Percentiles rank a stretch among this genome's conserved stretches.
These are phyloP conservation scores for Pionites leucogaster DNA, from an alignment of 2,113 vertebrate species.

Conservation along the genomic window DNA sequence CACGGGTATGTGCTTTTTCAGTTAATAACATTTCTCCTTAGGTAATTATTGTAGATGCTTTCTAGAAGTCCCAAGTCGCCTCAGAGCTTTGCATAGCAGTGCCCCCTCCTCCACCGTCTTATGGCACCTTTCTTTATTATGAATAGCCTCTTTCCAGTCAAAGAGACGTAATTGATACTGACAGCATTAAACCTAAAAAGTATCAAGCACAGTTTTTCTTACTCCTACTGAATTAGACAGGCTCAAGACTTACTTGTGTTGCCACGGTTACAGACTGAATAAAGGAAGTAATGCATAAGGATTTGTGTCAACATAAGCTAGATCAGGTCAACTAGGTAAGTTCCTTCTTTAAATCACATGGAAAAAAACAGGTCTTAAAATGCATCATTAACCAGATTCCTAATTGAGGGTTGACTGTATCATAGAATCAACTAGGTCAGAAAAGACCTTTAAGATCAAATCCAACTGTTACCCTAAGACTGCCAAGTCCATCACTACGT, in stretches of 20 bases:
- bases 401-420: neutral
- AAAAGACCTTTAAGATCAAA: neutral
- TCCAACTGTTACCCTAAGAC: neutral
- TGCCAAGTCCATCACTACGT: neutral
- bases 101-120: neutral
- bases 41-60: neutral
- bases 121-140: neutral
- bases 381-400: neutral
- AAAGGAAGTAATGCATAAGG: constrained; percentile 3
- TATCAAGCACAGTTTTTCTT: neutral
- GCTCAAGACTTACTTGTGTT: neutral
- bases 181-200: neutral
- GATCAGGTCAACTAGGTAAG: neutral
- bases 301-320: neutral
- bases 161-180: neutral
- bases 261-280: neutral
- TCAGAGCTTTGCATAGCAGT: neutral
- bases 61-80: neutral
- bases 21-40: neutral
- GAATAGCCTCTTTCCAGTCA: neutral
- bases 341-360: neutral
- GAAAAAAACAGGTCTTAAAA: neutral
- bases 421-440: neutral
- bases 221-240: neutral
- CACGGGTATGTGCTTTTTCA: neutral